Percentiles rank a stretch among this genome's conserved stretches.
Evolutionary conservation across 2,797 vertebrate genomes (phyloP).

Genomic region (Molothrus ater): DNA sequence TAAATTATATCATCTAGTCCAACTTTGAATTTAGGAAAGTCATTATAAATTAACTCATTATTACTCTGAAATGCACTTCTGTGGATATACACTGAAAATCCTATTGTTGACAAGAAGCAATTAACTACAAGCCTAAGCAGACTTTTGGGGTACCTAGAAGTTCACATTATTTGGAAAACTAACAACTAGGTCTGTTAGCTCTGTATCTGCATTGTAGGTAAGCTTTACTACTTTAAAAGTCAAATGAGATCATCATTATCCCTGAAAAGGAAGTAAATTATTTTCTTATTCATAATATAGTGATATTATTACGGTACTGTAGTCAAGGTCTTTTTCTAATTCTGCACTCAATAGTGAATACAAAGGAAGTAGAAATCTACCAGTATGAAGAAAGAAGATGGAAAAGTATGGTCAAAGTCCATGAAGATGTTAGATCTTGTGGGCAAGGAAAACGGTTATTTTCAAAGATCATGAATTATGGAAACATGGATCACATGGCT

Average conservation of each 20-base stretch:
- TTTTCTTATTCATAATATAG: constrained; percentile 24
- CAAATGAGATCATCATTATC: neutral
- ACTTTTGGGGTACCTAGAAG: neutral
- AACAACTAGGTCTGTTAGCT: neutral
- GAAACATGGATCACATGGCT: neutral
- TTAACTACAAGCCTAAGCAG: neutral
- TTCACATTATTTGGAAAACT: neutral
- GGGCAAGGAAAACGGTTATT: neutral
- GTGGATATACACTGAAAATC: neutral
- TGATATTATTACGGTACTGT: neutral
- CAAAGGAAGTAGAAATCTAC: neutral
- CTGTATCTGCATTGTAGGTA: neutral
- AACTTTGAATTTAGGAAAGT: neutral
- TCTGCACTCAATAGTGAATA: neutral
- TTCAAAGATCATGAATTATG: neutral
- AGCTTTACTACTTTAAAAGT: constrained; percentile 20
- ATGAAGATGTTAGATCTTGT: neutral
- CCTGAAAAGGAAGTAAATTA: neutral
- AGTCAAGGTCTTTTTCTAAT: constrained; percentile 11
- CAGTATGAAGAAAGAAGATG: neutral
- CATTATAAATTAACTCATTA: neutral
- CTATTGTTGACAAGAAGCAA: neutral
- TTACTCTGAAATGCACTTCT: neutral
- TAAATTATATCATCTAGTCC: neutral
- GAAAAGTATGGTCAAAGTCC: neutral